Evolutionary conservation across 2,113 vertebrate species (phyloP).

Genomic region (Chionomys nivalis): DNA sequence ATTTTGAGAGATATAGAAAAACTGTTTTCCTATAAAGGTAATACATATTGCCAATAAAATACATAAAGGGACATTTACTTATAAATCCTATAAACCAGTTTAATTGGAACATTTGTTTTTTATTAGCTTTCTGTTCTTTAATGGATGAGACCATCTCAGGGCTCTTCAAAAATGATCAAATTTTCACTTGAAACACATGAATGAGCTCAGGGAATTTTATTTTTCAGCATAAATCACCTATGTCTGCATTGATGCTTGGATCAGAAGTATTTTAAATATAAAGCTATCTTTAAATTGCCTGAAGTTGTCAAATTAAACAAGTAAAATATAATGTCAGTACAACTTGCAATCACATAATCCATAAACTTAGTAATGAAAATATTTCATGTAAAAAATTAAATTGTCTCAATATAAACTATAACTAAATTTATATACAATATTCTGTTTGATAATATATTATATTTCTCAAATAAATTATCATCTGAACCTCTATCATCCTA

Average conservation of each 20-base stretch:
- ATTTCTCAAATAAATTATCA: not conserved
- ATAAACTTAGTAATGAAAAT: not conserved
- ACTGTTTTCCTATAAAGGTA: constrained; percentile 60
- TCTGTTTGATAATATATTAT: not conserved
- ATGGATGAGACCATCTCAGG: constrained; percentile 29
- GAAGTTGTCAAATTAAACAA: not conserved
- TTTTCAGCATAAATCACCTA: not conserved
- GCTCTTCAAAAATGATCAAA: constrained; percentile 67
- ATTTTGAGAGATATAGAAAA: constrained; percentile 54
- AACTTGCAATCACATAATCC: not conserved
- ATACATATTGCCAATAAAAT: constrained; percentile 69
- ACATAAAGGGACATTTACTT: constrained; percentile 61
- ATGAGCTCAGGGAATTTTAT: constrained; percentile 1
- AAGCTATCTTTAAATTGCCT: constrained; percentile 24
- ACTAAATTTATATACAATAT: not conserved
- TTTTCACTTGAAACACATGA: constrained; percentile 59
- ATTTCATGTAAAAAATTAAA: constrained; percentile 35
- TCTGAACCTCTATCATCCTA: not conserved
- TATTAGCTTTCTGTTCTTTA: constrained; percentile 65
- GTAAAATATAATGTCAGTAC: not conserved
- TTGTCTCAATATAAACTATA: not conserved
- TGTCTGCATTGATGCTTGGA: not conserved
- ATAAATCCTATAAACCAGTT: constrained; percentile 61
- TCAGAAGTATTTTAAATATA: not conserved
- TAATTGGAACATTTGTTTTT: constrained; percentile 59